phyloP scores from a whole-genome alignment of 2,888 invertebrate species.

The Seira sanloemensis region DNA sequence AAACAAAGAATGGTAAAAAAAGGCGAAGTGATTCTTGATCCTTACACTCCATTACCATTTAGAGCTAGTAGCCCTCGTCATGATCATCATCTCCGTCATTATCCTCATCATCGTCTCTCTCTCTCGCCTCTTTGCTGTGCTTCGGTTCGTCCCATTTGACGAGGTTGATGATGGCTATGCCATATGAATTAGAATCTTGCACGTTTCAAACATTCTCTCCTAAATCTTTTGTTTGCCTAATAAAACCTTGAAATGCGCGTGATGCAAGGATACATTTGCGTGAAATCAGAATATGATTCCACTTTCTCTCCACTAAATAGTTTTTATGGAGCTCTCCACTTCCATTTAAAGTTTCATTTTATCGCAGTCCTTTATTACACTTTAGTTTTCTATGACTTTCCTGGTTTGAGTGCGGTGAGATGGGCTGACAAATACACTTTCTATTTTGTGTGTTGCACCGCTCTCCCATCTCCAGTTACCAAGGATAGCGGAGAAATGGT shows the following conservation, averaged over 20 bases:
- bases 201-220: slow-evolving; percentile 30
- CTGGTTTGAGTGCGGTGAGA: neutral
- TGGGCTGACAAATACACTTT: too few species aligned
- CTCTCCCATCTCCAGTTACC: too few species aligned
- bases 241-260: neutral
- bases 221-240: neutral
- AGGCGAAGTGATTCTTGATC: slow-evolving; percentile 50
- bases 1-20: too few species aligned
- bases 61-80: slow-evolving; percentile 21
- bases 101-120: slow-evolving; percentile 1
- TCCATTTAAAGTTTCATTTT: neutral
- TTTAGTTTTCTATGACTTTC: neutral
- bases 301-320: slow-evolving; percentile 60
- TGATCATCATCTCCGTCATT: slow-evolving; percentile 13
- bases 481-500: too few species aligned
- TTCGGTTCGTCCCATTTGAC: slow-evolving; percentile 33
- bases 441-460: too few species aligned
- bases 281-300: too few species aligned
- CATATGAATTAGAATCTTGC: slow-evolving; percentile 48
- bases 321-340: slow-evolving; percentile 55
- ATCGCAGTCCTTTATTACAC: neutral
- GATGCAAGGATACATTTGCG: neutral
- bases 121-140: slow-evolving; percentile 15
- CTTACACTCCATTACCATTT: slow-evolving; percentile 58
- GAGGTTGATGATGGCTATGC: too few species aligned